phyloP scores from a whole-genome alignment of 1,140 invertebrate genomes.

The Lamellibrachia luymesi region DNA sequence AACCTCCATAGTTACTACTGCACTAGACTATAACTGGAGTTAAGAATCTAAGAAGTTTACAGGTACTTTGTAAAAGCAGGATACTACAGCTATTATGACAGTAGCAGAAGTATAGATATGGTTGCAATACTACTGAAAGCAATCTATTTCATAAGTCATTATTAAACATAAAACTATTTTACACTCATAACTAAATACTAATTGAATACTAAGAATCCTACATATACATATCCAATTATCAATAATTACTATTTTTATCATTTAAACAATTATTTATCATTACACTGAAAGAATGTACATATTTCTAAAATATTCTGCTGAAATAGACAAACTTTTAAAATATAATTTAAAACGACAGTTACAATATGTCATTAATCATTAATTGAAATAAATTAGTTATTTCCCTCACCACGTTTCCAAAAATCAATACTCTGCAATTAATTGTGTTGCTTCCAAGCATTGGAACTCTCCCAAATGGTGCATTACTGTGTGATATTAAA shows the following conservation, averaged over 20 bases:
- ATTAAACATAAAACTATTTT: neutral
- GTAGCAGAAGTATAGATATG: neutral
- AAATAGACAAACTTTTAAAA: neutral
- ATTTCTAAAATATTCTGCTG: too few relatives aligned
- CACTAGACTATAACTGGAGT: neutral
- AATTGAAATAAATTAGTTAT: neutral
- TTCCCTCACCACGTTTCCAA: neutral
- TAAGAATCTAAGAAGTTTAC: neutral
- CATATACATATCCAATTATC: neutral
- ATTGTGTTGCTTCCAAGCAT: neutral
- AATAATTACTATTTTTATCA: too few relatives aligned
- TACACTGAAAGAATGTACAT: too few relatives aligned
- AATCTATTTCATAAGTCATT: neutral
- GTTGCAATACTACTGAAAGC: neutral
- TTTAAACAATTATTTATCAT: too few relatives aligned
- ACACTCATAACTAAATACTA: neutral
- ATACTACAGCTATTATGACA: neutral
- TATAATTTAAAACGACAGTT: neutral
- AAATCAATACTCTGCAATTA: slow-evolving; percentile 2
- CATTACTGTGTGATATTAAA: neutral
- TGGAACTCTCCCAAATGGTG: neutral
- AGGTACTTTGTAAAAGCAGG: neutral
- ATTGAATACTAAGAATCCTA: neutral
- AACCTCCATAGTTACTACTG: neutral
- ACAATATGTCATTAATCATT: neutral